These are phyloP conservation scores for Loxodonta africana DNA, from an alignment of 2,113 vertebrate genomes.

Conservation along the genomic window DNA sequence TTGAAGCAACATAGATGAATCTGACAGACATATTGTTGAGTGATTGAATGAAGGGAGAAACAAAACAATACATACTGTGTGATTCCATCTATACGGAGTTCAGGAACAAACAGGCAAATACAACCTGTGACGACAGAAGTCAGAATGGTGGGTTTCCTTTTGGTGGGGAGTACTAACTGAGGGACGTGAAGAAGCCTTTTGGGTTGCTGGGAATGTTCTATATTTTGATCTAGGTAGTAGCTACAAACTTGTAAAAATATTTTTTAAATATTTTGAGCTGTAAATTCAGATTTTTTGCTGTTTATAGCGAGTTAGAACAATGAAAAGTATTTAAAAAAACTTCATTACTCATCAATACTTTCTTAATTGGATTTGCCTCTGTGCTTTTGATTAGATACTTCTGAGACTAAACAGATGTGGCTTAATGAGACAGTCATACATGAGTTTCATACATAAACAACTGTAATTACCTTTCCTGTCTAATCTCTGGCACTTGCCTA, in stretches of 20 bases:
- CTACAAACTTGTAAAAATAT: neutral
- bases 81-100: neutral
- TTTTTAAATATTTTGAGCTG: neutral
- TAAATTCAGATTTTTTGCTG: neutral
- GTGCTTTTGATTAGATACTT: conserved; percentile 10
- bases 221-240: neutral
- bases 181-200: neutral
- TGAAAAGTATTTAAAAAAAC: neutral
- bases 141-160: neutral
- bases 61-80: neutral
- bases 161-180: neutral
- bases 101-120: neutral
- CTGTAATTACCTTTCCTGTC: conserved; percentile 42
- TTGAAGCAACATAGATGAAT: neutral
- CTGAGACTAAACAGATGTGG: conserved; percentile 47
- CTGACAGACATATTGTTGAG: neutral
- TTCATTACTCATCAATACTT: neutral
- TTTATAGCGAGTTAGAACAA: neutral
- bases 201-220: neutral
- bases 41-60: neutral
- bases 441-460: conserved; percentile 32
- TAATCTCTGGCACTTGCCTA: neutral
- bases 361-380: neutral
- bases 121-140: neutral
- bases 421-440: neutral